These are phyloP conservation scores for Ferdinandea cuprea DNA, from an alignment of 2,888 invertebrate genomes.

Conservation along the genomic window DNA sequence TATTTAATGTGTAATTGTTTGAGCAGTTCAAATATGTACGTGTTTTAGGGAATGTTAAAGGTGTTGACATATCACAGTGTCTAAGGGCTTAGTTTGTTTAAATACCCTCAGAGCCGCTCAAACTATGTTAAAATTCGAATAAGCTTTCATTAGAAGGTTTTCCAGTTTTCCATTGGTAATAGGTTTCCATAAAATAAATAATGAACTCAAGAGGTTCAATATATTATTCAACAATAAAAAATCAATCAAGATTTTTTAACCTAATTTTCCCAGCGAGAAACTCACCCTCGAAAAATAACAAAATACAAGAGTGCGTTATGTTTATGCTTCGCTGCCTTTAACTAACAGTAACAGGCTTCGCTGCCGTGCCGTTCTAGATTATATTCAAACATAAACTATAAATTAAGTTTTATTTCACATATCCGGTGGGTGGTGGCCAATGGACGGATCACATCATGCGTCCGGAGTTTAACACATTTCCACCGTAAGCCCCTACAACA, in stretches of 20 bases:
- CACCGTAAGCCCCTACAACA: not conserved
- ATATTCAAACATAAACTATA: slow-evolving; percentile 47
- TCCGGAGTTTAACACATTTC: not conserved
- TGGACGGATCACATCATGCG: slow-evolving; percentile 12
- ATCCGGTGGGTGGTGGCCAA: slow-evolving; percentile 52
- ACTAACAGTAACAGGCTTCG: no score
- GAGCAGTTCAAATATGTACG: no score
- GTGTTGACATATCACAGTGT: no score
- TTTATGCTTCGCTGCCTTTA: not conserved
- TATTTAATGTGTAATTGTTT: not conserved
- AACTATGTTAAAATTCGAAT: no score
- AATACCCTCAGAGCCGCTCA: no score
- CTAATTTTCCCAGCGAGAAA: not conserved
- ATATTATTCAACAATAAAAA: not conserved
- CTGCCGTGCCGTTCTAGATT: slow-evolving; percentile 19
- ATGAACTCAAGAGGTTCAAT: no score
- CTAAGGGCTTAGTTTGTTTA: no score
- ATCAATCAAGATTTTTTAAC: not conserved
- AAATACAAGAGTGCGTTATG: not conserved
- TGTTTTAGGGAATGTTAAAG: not conserved
- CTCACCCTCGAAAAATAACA: not conserved
- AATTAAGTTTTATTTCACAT: slow-evolving; percentile 58
- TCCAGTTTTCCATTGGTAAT: no score
- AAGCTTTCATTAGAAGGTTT: no score
- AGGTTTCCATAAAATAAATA: no score